Percentiles rank a stretch among this genome's conserved stretches.
phyloP scores from a whole-genome alignment of 2,797 vertebrate species.

The Zenarchopterus dispar region DNA sequence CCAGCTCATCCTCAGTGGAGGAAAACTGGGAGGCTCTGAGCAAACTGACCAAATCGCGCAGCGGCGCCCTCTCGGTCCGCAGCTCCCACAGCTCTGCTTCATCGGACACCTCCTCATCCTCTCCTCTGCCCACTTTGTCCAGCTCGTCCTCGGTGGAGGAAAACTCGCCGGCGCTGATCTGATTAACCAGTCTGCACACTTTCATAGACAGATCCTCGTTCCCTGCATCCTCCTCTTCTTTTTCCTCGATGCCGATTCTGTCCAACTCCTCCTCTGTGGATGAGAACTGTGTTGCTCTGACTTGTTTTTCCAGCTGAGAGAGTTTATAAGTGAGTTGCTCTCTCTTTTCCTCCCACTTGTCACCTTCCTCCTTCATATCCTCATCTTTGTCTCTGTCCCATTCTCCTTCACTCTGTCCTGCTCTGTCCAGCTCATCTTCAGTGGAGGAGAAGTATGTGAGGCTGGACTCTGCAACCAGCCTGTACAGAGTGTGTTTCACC shows the following conservation, averaged over 20 bases:
- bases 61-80: slow-evolving; percentile 45
- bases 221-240: slow-evolving; percentile 12
- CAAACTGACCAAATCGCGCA: slow-evolving; percentile 58
- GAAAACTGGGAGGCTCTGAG: slow-evolving; percentile 69
- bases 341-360: slow-evolving; percentile 28
- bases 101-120: slow-evolving; percentile 24
- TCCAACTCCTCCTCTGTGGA: slow-evolving; percentile 80
- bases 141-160: slow-evolving; percentile 71
- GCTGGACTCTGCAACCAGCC: slow-evolving; percentile 62
- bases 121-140: slow-evolving; percentile 38
- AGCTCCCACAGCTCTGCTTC: slow-evolving; percentile 61
- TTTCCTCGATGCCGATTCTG: slow-evolving; percentile 37
- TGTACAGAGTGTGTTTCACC: slow-evolving; percentile 48
- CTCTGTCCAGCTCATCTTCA: slow-evolving; percentile 58
- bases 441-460: slow-evolving; percentile 60
- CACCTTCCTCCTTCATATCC: slow-evolving; percentile 18
- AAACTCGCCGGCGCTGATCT: slow-evolving; percentile 57
- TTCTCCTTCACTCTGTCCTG: slow-evolving; percentile 40
- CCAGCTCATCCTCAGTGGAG: slow-evolving; percentile 72
- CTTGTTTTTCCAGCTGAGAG: slow-evolving; percentile 58
- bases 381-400: slow-evolving; percentile 23
- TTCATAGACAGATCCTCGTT: slow-evolving; percentile 53
- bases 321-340: slow-evolving; percentile 55
- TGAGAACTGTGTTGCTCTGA: slow-evolving; percentile 61
- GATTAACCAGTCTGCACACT: slow-evolving; percentile 59